Evolutionary conservation across 2,888 invertebrate species (phyloP), one percentile per base, ranked within the genome.

Genomic region (Notodonta dromedarius): DNA sequence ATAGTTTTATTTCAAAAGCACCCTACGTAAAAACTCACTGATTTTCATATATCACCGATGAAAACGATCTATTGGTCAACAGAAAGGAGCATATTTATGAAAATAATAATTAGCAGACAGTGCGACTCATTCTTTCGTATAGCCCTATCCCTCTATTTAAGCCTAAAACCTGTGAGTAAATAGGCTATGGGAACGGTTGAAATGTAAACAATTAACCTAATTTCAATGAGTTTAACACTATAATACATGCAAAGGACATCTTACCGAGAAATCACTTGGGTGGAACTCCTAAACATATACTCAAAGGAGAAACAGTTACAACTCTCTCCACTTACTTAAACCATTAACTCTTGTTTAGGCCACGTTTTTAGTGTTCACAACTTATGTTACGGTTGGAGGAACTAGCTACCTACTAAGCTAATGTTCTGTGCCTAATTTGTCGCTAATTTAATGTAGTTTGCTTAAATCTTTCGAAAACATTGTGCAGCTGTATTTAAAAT

Each of bases 241-340:
- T 57, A 67, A 63, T 57, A 73, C 56, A 63, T 59, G 52, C 60
- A 61, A 50, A 57, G 57, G 46, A 12, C 67, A 75, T 76, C 71
- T 69, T 74, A 71, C 67, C 64, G 62, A 66, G 57, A 61, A 69
- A 75, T 69, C 71, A 78, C 77, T 79, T 76, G 74, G 78, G 63
- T 71, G 76, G 73, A 81, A 76, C 73, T 74, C 77, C 78, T 79
- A 82, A 85, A 85, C 83, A 80, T 83, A 83, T 85, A 8, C 81
- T 87, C 84, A 86, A 85, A 87, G 84, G 80, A 78, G 77, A 69
- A 79, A 74, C 74, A 78, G 79, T 82, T 78, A 78, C 74, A 80
- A 77, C 78, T 82, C 80, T 79, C 76, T 79, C 78, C 78, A 82
- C 83, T 84, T 83, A 80, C 80, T 83, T 86, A 86, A 78, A 78